Conservation (phyloP, 1,140 invertebrate species). For the Spodoptera frugiperda region DNA sequence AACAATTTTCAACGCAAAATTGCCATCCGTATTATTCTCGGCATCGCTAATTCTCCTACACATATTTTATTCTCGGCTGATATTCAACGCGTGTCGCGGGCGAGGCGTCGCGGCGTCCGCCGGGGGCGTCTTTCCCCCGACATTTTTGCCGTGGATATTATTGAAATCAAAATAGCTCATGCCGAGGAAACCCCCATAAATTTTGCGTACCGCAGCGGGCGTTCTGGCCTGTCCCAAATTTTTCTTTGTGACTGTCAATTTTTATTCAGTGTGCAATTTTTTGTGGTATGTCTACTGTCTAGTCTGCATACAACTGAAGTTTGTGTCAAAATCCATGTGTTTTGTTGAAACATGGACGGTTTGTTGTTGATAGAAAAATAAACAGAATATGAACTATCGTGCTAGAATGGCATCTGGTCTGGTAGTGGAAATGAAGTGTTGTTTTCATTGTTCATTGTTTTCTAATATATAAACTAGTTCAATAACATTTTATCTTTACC, state of each 20-base stretch:
- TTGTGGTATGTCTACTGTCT: background rate
- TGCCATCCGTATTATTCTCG: conserved; percentile 10
- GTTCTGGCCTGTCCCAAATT: conserved; percentile 27
- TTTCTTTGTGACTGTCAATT: conserved; percentile 42
- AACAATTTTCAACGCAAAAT: conserved; percentile 23
- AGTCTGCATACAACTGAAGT: background rate
- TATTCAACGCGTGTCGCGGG: conserved; percentile 8
- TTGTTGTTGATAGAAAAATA: background rate
- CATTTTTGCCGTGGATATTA: conserved; percentile 52
- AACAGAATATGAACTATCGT: background rate
- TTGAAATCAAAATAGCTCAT: conserved; percentile 56
- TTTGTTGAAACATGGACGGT: background rate
- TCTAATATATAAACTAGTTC: no score
- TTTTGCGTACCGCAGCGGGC: conserved; percentile 42
- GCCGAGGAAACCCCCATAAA: conserved; percentile 43
- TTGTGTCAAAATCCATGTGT: background rate
- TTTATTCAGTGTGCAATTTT: conserved; percentile 27
- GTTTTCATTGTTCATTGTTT: no score
- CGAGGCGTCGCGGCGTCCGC: conserved; percentile 33
- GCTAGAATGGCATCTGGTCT: no score
- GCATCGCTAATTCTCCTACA: conserved; percentile 40
- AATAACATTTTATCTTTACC: no score
- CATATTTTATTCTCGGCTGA: conserved; percentile 38
- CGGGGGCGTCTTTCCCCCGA: conserved; percentile 19
- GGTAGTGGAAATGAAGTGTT: no score